Conservation (phyloP, 2,113 vertebrate species). For the Cyprinodon tularosa region DNA sequence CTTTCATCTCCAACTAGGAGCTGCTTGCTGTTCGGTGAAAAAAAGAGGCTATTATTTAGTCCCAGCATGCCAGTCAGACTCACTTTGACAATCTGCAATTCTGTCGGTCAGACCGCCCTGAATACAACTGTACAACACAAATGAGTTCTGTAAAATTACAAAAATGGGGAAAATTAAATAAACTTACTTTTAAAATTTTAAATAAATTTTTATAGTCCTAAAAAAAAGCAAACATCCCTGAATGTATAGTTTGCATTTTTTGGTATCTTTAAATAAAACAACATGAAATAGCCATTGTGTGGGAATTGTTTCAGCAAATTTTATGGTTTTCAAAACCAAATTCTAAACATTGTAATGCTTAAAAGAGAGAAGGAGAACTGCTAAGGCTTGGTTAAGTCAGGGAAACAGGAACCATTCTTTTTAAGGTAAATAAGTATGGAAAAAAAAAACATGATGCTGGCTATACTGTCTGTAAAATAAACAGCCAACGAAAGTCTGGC, state of each 20-base stretch:
- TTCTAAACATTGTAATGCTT: background rate
- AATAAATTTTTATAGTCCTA: background rate
- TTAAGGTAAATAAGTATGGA: too few species aligned
- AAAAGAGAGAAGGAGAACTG: background rate
- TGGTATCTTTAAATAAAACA: background rate
- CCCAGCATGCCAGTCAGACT: constrained; percentile 28
- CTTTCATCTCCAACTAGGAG: constrained; percentile 34
- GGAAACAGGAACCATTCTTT: too few species aligned
- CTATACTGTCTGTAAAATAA: too few species aligned
- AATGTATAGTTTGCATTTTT: too few species aligned
- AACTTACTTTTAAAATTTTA: background rate
- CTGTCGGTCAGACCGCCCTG: constrained; percentile 7
- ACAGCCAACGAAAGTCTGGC: too few species aligned
- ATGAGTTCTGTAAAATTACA: background rate
- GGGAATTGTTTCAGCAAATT: background rate
- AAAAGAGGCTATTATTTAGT: constrained; percentile 43
- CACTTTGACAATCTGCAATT: constrained; percentile 43
- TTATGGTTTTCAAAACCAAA: background rate
- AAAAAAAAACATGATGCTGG: too few species aligned
- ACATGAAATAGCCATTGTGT: background rate
- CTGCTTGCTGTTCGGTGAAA: constrained; percentile 18
- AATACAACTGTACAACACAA: constrained; percentile 10
- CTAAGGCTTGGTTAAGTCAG: too few species aligned
- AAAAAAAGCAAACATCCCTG: background rate
- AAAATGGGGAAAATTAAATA: background rate